Conservation (phyloP, 2,797 vertebrate genomes). For the Glyptemys insculpta region DNA sequence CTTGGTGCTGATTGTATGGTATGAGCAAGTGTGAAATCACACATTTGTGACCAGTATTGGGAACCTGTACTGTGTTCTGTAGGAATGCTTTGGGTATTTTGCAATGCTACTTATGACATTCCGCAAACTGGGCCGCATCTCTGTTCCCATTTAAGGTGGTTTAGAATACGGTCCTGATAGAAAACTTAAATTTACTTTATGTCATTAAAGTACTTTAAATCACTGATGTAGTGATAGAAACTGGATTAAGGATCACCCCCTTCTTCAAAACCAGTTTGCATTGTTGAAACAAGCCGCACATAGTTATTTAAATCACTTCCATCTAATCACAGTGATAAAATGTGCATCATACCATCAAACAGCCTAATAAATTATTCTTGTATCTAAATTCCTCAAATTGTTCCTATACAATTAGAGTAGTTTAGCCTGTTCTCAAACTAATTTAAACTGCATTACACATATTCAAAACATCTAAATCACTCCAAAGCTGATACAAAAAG, state of each 20-base stretch:
- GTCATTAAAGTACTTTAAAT: slow-evolving; percentile 55
- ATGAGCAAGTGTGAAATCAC: rapidly evolving
- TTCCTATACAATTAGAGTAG: slow-evolving; percentile 1
- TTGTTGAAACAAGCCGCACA: slow-evolving; percentile 1
- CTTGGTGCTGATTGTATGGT: rapidly evolving
- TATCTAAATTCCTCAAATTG: not conserved
- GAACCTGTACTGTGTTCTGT: not conserved
- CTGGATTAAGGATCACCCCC: slow-evolving; percentile 33
- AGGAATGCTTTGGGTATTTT: rapidly evolving
- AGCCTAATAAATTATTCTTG: slow-evolving; percentile 25
- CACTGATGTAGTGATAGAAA: not conserved
- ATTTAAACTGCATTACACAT: slow-evolving; percentile 31
- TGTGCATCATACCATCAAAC: slow-evolving; percentile 36
- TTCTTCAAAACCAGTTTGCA: slow-evolving; percentile 52
- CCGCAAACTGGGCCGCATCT: not conserved
- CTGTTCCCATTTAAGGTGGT: slow-evolving; percentile 4
- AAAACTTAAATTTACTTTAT: slow-evolving; percentile 4
- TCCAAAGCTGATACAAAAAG: not conserved
- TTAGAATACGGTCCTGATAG: not conserved
- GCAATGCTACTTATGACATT: not conserved
- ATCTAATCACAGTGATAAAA: slow-evolving; percentile 55
- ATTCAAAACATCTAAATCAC: slow-evolving; percentile 53
- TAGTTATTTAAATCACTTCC: slow-evolving; percentile 44
- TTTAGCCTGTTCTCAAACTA: slow-evolving; percentile 14
- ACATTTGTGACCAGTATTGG: too few relatives aligned